Evolutionary conservation across 2,797 vertebrate species (phyloP).

Genomic region (Pseudomugil gertrudae): DNA sequence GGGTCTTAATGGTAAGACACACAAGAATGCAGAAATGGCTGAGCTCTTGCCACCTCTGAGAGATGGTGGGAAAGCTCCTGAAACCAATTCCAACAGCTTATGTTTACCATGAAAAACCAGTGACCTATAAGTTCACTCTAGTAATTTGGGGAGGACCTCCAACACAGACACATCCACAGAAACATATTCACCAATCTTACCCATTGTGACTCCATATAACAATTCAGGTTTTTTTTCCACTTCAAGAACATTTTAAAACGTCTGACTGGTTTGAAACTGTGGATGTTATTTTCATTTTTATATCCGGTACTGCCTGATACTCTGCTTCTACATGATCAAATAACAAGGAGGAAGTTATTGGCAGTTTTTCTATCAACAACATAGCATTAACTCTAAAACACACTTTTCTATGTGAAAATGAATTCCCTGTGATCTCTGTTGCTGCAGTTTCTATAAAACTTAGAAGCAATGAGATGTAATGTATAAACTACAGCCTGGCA

Average conservation of each 20-base stretch:
- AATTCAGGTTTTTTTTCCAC: constrained; percentile 11
- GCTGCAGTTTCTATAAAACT: constrained; percentile 44
- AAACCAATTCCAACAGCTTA: constrained; percentile 77
- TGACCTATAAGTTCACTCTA: constrained; percentile 83
- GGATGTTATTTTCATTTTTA: constrained; percentile 33
- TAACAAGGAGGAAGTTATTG: constrained; percentile 30
- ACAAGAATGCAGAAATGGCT: constrained; percentile 75
- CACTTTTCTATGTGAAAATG: constrained; percentile 26
- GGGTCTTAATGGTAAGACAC: constrained; percentile 81
- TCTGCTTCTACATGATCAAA: constrained; percentile 29
- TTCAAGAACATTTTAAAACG: constrained; percentile 32
- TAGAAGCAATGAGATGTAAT: constrained; percentile 82
- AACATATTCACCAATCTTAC: constrained; percentile 31
- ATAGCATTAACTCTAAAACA: constrained; percentile 37
- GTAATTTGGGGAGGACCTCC: constrained; percentile 71
- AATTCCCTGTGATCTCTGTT: constrained; percentile 40
- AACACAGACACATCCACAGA: constrained; percentile 26
- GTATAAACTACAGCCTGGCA: constrained; percentile 72
- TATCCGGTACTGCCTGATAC: constrained; percentile 17
- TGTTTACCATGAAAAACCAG: constrained; percentile 75
- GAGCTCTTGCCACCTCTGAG: constrained; percentile 69
- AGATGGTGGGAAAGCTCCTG: constrained; percentile 73
- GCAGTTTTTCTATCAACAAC: constrained; percentile 38
- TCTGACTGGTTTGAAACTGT: constrained; percentile 17
- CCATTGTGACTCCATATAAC: constrained; percentile 19